phyloP scores from a whole-genome alignment of 92 coral and sea anemone species.

The Porites lobata region DNA sequence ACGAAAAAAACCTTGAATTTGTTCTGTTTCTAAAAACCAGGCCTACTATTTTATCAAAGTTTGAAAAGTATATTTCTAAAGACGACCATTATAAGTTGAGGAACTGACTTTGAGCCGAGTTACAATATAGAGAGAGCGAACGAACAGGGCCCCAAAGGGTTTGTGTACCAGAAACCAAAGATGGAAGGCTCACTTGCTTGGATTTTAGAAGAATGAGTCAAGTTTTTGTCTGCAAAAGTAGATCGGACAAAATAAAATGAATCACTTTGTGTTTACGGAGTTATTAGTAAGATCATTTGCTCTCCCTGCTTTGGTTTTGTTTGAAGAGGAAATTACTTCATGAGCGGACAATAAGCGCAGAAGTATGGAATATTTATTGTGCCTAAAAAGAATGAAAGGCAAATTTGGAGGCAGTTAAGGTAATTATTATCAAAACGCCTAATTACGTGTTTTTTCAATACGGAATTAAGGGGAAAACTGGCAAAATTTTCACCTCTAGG shows the following conservation, averaged over 20 bases:
- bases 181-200: neutral
- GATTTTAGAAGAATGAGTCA: neutral
- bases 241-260: neutral
- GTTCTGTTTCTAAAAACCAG: neutral
- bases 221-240: neutral
- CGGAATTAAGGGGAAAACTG: neutral
- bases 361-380: conserved; percentile 18
- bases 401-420: conserved; percentile 29
- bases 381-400: conserved; percentile 40
- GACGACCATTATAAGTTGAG: no score
- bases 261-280: conserved; percentile 1
- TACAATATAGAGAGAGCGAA: no score
- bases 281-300: conserved; percentile 29
- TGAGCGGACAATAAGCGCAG: conserved; percentile 29
- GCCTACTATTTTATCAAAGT: neutral
- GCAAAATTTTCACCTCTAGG: neutral
- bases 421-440: conserved; percentile 13
- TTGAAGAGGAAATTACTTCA: conserved; percentile 40
- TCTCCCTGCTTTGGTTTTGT: conserved; percentile 1
- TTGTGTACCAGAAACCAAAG: no score
- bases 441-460: neutral
- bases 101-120: no score
- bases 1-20: conserved; percentile 3
- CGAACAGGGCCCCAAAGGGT: no score
- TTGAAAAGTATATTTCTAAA: neutral